A percentile compares a stretch with the other conserved stretches of the same genome.
phyloP scores from a whole-genome alignment of 2,888 invertebrate genomes.

The Villa cingulata region DNA sequence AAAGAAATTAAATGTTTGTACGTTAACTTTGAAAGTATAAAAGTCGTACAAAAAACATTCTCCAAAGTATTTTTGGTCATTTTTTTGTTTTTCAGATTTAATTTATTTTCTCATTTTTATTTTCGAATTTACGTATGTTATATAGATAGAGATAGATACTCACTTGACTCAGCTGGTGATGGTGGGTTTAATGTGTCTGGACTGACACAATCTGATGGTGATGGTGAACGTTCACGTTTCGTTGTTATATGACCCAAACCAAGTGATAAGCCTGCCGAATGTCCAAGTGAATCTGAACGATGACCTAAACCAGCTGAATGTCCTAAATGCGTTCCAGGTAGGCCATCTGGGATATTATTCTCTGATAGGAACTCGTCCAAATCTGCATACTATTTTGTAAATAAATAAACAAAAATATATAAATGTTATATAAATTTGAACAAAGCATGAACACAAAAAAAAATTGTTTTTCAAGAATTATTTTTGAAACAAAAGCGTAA shows the following conservation, averaged over 20 bases:
- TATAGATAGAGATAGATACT: no score
- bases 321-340: constrained; percentile 44
- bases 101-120: not conserved
- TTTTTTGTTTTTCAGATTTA: no score
- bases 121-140: not conserved
- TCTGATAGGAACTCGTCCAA: constrained; percentile 93
- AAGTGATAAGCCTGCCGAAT: constrained; percentile 44
- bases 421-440: no score
- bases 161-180: constrained; percentile 81
- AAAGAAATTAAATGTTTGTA: no score
- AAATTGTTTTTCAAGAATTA: no score
- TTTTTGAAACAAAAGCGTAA: no score
- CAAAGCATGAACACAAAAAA: no score
- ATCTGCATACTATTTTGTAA: constrained; percentile 74
- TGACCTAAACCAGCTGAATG: constrained; percentile 35
- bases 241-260: constrained; percentile 52
- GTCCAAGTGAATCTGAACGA: constrained; percentile 37
- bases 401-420: not conserved
- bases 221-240: constrained; percentile 76
- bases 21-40: not conserved
- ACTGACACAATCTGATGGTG: constrained; percentile 78
- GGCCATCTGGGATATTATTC: constrained; percentile 80
- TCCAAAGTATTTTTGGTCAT: no score
- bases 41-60: constrained; percentile 4
- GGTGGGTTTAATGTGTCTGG: constrained; percentile 80